phyloP scores from a whole-genome alignment of 92 coral and sea anemone species.

The Zoanthus sansibaricus region DNA sequence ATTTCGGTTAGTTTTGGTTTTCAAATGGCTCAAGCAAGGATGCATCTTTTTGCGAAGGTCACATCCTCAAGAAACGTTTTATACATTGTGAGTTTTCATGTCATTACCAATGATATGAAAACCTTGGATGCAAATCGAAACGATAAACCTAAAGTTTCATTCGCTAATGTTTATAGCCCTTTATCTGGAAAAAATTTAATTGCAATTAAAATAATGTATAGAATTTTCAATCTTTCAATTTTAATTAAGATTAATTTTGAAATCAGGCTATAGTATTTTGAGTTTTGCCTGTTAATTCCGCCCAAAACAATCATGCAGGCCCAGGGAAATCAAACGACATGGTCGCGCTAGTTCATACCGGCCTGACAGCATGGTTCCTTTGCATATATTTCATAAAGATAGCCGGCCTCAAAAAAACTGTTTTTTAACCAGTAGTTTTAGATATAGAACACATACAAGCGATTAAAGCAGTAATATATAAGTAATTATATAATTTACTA shows the following conservation, averaged over 20 bases:
- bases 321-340: not conserved
- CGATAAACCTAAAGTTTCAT: not conserved
- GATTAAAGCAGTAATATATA: too few relatives aligned
- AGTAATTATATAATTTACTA: too few relatives aligned
- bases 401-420: not conserved
- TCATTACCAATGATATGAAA: not conserved
- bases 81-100: not conserved
- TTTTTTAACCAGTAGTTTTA: not conserved
- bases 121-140: not conserved
- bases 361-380: slow-evolving; percentile 34
- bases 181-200: not conserved
- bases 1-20: too few relatives aligned
- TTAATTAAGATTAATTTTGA: not conserved
- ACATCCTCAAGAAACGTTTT: not conserved
- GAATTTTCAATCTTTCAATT: not conserved
- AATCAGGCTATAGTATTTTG: not conserved
- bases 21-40: not conserved
- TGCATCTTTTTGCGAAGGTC: not conserved
- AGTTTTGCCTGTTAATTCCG: not conserved
- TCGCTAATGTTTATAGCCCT: not conserved
- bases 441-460: not conserved
- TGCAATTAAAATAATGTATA: not conserved
- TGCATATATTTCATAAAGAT: not conserved
- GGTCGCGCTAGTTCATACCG: not conserved
- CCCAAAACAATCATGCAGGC: not conserved